Percentiles rank a stretch among this genome's conserved stretches.
phyloP scores from a whole-genome alignment of 2,797 vertebrate genomes.

The Arvicola amphibius region DNA sequence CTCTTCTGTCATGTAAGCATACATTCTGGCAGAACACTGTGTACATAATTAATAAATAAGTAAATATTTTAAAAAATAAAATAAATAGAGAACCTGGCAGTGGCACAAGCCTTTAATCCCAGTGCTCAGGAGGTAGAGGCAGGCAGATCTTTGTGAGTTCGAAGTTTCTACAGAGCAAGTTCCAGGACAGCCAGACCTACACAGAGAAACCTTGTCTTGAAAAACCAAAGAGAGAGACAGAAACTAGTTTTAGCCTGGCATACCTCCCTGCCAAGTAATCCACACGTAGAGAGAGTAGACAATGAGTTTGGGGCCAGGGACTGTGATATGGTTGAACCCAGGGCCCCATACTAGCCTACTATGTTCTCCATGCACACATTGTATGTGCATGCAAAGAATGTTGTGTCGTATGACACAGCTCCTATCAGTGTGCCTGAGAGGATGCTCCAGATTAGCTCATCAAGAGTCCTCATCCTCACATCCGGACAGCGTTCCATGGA shows the following conservation, averaged over 20 bases:
- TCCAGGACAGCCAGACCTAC: not conserved
- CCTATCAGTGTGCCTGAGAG: not conserved
- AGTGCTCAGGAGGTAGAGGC: not conserved
- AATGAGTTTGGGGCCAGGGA: no score
- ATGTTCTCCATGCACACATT: not conserved
- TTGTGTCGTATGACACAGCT: not conserved
- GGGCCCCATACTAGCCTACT: not conserved
- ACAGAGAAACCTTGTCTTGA: not conserved
- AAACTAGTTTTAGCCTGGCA: not conserved
- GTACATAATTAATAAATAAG: no score
- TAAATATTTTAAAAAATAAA: no score
- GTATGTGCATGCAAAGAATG: not conserved
- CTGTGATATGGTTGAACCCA: not conserved
- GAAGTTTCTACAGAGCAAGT: no score
- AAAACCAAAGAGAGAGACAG: not conserved
- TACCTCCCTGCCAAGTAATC: not conserved
- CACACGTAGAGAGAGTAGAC: not conserved
- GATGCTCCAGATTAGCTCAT: not conserved
- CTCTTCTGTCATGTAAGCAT: no score
- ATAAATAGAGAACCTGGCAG: not conserved
- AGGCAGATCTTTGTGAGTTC: not conserved
- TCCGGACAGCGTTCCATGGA: not conserved
- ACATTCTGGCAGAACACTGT: no score
- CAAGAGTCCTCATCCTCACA: not conserved
- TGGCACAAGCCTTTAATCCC: not conserved